A percentile compares a stretch with the other conserved stretches of the same genome.
phyloP scores from a whole-genome alignment of 2,888 invertebrate genomes.

The Zygothrica quintamaculata region DNA sequence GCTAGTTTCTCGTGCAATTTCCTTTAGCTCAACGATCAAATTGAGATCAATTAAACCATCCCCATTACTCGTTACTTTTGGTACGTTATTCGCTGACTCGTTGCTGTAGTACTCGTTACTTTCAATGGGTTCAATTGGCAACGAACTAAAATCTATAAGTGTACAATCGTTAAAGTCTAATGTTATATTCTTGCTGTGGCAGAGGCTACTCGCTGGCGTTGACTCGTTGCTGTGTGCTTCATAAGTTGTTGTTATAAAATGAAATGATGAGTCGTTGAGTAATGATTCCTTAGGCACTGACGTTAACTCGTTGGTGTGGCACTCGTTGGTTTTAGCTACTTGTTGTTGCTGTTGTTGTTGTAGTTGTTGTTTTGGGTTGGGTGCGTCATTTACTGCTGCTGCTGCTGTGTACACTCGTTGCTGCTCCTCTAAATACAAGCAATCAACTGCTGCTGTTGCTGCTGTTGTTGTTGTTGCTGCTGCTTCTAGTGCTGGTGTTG shows the following conservation, averaged over 20 bases:
- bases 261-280: too few species aligned
- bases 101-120: not conserved
- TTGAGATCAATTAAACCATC: not conserved
- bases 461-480: conserved; percentile 7
- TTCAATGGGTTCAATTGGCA: too few species aligned
- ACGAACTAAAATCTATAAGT: too few species aligned
- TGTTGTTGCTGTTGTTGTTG: not conserved
- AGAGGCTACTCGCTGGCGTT: too few species aligned
- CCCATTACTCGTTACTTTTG: not conserved
- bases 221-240: conserved; percentile 1
- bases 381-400: conserved; percentile 34
- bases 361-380: conserved; percentile 14
- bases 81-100: not conserved
- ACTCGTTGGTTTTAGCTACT: conserved; percentile 22
- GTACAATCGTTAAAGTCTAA: too few species aligned
- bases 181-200: too few species aligned
- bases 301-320: not conserved
- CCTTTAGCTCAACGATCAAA: not conserved
- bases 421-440: too few species aligned
- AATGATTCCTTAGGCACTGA: too few species aligned
- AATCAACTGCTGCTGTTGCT: conserved; percentile 8
- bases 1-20: conserved; percentile 15
- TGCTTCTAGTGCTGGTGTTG: conserved; percentile 11
- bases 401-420: conserved; percentile 14
- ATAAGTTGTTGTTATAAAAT: too few species aligned